These are phyloP conservation scores for Lacerta bilineata DNA, from an alignment of 2,797 vertebrate genomes.

Conservation along the genomic window DNA sequence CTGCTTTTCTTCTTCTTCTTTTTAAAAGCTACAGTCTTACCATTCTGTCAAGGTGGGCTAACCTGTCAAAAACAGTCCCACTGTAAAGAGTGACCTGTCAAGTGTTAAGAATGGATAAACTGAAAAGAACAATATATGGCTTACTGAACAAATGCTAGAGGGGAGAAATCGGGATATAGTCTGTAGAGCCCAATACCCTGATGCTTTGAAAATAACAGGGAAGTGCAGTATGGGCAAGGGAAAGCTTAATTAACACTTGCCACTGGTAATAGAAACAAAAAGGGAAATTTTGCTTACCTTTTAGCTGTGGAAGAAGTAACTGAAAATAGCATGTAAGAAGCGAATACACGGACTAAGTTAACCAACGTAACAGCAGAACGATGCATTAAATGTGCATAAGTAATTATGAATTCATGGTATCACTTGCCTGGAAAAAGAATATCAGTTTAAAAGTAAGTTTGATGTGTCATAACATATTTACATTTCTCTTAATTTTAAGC, in stretches of 20 bases:
- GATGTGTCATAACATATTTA: background rate
- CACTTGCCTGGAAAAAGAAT: background rate
- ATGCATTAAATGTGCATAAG: slow-evolving; percentile 5
- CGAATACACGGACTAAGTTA: background rate
- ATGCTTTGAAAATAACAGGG: background rate
- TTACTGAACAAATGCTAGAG: slow-evolving; percentile 36
- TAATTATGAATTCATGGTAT: slow-evolving; percentile 6
- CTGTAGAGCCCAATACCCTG: slow-evolving; percentile 6
- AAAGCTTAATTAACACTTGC: slow-evolving; percentile 12
- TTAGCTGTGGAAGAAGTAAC: slow-evolving; percentile 4
- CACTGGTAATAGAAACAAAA: slow-evolving; percentile 2
- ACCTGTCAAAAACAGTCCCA: slow-evolving; percentile 15
- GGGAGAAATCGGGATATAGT: background rate
- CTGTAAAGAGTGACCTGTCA: slow-evolving; percentile 18
- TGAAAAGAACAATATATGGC: background rate
- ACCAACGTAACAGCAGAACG: background rate
- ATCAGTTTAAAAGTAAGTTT: slow-evolving; percentile 25
- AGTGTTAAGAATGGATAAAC: slow-evolving; percentile 21
- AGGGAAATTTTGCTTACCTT: slow-evolving; percentile 10
- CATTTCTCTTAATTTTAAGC: background rate
- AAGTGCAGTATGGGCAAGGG: background rate
- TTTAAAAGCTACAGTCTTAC: background rate
- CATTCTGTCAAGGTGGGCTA: slow-evolving; percentile 25
- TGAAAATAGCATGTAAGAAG: slow-evolving; percentile 9
- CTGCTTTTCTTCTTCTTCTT: background rate